Evolutionary conservation across 2,797 vertebrate genomes (phyloP), one percentile per base, ranked within the genome.

Genomic region (Sebastes vulpes): DNA sequence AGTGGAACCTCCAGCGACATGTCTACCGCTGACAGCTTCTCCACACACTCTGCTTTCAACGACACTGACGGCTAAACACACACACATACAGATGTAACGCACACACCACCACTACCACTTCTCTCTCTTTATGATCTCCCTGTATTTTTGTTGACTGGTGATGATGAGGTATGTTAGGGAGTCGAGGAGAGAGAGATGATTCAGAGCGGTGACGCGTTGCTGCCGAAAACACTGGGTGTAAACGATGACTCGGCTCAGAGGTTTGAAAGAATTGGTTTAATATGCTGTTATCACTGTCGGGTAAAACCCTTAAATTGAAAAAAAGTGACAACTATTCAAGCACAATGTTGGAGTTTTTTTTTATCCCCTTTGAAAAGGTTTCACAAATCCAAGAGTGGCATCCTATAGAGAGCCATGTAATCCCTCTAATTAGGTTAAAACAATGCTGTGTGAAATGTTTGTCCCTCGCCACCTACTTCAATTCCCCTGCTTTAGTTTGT

Each of bases 11-110:
- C 83, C 82, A 83, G 91, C 81, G 68, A 77, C 82, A 83, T 86
- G 83, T 89, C 91, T 90, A 25, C 76, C 31, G 82, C 85, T 95
- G 95, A 95, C 95, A 95, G 94, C 92, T 92, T 90, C 84, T 94
- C 93, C 82, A 88, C 90, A 90, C 79, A 66, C 83, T 89, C 81
- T 58, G 78, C 89, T 93, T 92, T 90, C 88, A 83, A 75, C 58
- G 28, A 70, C 87, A 81, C 81, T 86, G 82, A 90, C 69, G 72
- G 84, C 83, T 85, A 83, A 83, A 88, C 60, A 48, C 31, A 25
- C 12, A 65, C 26, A 50, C 59, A 23, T 65, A 60, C 75, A 80
- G 25, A 58, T 18, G 0, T 31, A 31, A n/a, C 9, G 28, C 53
- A 46, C 74, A 38, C 63, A 67, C 72, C 75, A 72, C 73, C 28